Base-by-base conservation (phyloP, 1,140 invertebrate genomes). In the Polyergus mexicanus region DNA sequence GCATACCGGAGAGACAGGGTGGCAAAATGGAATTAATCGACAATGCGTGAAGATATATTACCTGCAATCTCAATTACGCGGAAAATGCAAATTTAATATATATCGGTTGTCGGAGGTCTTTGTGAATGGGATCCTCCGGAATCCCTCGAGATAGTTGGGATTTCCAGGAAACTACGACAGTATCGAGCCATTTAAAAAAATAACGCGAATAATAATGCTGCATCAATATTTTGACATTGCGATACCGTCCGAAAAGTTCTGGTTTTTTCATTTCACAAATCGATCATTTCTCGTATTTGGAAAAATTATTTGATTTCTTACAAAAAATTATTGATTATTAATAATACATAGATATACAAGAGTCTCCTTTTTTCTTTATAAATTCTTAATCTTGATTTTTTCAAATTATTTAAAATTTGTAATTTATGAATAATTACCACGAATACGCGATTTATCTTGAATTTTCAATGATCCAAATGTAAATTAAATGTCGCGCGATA, bases 71-170 rank as follows among this genome's bases (percentile, higher is more conserved):
- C 86, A 85, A 87, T 86, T 85, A 86, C 86, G 86, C 86, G 75
- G 88, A 90, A 92, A 91, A 92, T 90, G 86, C 87, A 90, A 91
- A 92, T 90, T 92, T 91, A 90, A 92, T 92, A 90, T 86, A 88
- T 74, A 68, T 85, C 63, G 87, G 76, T 65, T 83, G 84, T 85
- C 65, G 83, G 3, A 71, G 78, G 68, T 80, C 89, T 78, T 89
- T 77, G 77, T 78, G 74, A 88, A 88, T 89, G 28, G 66, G 81
- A 76, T 44, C 38, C 38, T 13, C 71, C 51, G n/a, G 69, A 85
- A 77, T 71, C 60, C 54, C 71, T 66, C 38, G 51, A 54, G 63
- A 87, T 87, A 87, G 83, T 81, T 84, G 60, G 86, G 68, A 86
- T 87, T 87, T 71, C n/a, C 69, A 54, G 54, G 41, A 10, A 62